A percentile compares a stretch with the other conserved stretches of the same genome.
Evolutionary conservation across 2,797 vertebrate genomes (phyloP).

Genomic region (Onychomys torridus): DNA sequence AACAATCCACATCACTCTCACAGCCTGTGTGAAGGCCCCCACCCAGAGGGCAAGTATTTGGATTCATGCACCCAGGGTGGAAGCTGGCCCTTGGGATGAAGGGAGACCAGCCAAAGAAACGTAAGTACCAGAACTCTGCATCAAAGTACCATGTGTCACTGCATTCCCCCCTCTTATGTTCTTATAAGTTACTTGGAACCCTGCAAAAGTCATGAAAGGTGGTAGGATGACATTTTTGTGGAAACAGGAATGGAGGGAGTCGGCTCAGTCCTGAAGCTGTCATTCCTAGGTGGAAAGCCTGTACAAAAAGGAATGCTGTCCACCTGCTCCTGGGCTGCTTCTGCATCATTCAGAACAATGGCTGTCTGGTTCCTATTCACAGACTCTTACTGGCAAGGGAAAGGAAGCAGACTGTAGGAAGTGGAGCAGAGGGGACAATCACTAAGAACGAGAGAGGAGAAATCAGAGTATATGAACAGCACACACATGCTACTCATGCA

Average conservation of each 20-base stretch:
- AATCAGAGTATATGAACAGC: not conserved
- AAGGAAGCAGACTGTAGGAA: not conserved
- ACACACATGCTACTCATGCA: rapidly evolving
- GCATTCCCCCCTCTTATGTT: not conserved
- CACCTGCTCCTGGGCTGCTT: too few relatives aligned
- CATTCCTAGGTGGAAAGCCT: not conserved
- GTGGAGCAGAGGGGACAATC: not conserved
- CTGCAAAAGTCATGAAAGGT: not conserved
- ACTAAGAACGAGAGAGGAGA: not conserved
- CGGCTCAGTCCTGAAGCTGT: not conserved
- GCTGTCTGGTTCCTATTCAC: not conserved
- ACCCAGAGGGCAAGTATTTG: not conserved
- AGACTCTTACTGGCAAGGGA: not conserved
- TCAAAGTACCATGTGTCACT: not conserved
- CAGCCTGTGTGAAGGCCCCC: not conserved
- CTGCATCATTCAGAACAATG: not conserved
- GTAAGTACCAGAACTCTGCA: not conserved
- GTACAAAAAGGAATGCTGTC: not conserved
- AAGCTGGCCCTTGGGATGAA: not conserved
- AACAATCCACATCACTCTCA: constrained; percentile 51
- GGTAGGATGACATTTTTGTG: not conserved
- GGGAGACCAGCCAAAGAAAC: not conserved
- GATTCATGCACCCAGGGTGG: not conserved
- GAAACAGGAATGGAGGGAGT: not conserved
- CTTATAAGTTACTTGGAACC: not conserved